phyloP scores from a whole-genome alignment of 1,140 invertebrate genomes.

The Nylanderia fulva region DNA sequence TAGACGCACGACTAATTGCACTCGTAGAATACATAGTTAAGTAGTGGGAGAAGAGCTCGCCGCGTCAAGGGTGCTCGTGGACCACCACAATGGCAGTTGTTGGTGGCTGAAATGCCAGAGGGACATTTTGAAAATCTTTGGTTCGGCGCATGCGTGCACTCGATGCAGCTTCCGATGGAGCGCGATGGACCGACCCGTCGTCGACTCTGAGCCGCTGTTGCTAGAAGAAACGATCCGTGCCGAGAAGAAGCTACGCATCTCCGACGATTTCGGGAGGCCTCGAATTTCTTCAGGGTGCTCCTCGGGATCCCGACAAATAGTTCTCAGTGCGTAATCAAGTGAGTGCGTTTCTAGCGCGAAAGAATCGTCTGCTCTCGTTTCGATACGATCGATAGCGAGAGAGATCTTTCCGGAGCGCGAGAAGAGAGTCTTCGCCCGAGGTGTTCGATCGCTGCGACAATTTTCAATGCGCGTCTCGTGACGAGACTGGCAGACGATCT shows the following conservation, averaged over 20 bases:
- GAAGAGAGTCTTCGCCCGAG: neutral
- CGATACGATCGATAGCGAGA: slow-evolving; percentile 29
- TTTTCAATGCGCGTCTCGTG: slow-evolving; percentile 22
- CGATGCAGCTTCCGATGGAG: slow-evolving; percentile 66
- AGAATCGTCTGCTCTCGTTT: slow-evolving; percentile 2
- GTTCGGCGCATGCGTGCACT: slow-evolving; percentile 79
- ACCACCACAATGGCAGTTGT: neutral
- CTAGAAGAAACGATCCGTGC: slow-evolving; percentile 35
- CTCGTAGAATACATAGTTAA: neutral
- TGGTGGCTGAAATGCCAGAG: slow-evolving; percentile 65
- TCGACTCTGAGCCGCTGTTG: slow-evolving; percentile 27
- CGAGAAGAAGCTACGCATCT: slow-evolving; percentile 14
- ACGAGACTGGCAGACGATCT: neutral
- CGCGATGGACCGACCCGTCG: slow-evolving; percentile 71
- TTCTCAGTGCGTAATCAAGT: slow-evolving; percentile 27
- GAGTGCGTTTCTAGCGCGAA: neutral
- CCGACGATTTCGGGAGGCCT: neutral
- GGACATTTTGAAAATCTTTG: slow-evolving; percentile 82
- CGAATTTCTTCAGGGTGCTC: neutral
- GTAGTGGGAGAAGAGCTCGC: neutral
- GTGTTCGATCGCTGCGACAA: slow-evolving; percentile 23
- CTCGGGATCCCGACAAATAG: neutral
- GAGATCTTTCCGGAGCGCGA: slow-evolving; percentile 17
- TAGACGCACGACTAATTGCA: slow-evolving; percentile 21
- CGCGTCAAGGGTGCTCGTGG: slow-evolving; percentile 22